Evolutionary conservation across 30 jellyfish, hydroid and myxozoan genomes (phyloP).

Genomic region (Aurelia sp.): DNA sequence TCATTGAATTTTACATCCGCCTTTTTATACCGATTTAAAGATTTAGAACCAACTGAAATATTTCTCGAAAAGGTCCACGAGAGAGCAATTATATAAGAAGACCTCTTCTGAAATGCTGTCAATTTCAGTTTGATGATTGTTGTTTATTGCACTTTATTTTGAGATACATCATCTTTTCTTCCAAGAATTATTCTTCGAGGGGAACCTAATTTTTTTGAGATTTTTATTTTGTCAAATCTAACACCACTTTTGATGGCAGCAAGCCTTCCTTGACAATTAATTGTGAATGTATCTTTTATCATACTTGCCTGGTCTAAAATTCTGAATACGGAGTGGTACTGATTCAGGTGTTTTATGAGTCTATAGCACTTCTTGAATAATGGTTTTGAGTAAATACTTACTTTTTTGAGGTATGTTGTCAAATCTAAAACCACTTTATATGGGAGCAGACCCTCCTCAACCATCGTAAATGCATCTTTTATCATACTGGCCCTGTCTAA

Average conservation of each 20-base stretch:
- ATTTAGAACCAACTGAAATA: no score
- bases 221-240: slow-evolving; percentile 66
- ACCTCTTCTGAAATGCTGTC: no score
- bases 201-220: slow-evolving; percentile 38
- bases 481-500: slow-evolving; percentile 83
- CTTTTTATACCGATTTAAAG: no score
- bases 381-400: background rate
- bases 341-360: slow-evolving; percentile 34
- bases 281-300: slow-evolving; percentile 73
- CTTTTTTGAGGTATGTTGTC: slow-evolving; percentile 66
- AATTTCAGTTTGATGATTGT: no score
- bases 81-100: no score
- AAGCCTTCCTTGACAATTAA: slow-evolving; percentile 85
- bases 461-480: slow-evolving; percentile 87
- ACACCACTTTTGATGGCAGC: slow-evolving; percentile 36
- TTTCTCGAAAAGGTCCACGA: no score
- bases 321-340: slow-evolving; percentile 68
- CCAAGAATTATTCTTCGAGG: no score
- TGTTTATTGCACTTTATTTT: no score
- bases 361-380: slow-evolving; percentile 44
- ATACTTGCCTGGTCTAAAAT: slow-evolving; percentile 79
- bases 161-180: no score
- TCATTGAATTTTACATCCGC: no score
- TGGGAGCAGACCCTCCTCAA: slow-evolving; percentile 67
- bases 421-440: slow-evolving; percentile 54